A percentile compares a stretch with the other conserved stretches of the same genome.
Evolutionary conservation across 2,113 vertebrate species (phyloP).

Genomic region (Oryctolagus cuniculus): DNA sequence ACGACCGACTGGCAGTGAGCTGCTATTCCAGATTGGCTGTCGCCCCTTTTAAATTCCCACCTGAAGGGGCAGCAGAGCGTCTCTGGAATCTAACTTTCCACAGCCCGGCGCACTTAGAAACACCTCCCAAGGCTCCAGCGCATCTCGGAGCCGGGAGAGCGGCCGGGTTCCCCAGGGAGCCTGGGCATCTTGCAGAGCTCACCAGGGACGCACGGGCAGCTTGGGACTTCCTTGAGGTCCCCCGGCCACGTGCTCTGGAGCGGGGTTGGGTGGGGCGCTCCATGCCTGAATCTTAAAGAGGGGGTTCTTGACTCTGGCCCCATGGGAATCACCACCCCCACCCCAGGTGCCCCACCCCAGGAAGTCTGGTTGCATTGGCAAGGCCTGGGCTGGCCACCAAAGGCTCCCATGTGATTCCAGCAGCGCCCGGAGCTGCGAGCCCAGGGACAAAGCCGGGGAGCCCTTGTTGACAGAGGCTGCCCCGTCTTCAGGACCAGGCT

Average conservation of each 20-base stretch:
- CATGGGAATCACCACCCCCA: rapidly evolving
- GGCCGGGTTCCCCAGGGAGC: too few relatives aligned
- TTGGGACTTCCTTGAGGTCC: not conserved
- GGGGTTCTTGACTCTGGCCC: not conserved
- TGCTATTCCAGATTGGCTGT: not conserved
- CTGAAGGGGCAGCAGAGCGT: not conserved
- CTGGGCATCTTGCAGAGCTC: too few relatives aligned
- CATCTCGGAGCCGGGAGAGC: too few relatives aligned
- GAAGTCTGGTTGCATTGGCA: not conserved
- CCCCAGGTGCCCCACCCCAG: rapidly evolving
- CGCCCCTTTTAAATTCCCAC: not conserved
- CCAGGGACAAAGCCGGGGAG: not conserved
- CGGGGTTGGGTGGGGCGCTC: too few relatives aligned
- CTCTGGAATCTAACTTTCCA: not conserved
- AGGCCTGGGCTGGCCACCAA: not conserved
- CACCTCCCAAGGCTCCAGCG: too few relatives aligned
- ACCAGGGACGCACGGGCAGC: not conserved
- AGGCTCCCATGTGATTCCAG: not conserved
- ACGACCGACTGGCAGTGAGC: not conserved
- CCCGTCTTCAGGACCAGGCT: not conserved
- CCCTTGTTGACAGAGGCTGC: not conserved
- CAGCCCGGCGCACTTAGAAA: too few relatives aligned
- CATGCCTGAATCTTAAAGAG: not conserved
- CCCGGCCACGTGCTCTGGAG: not conserved
- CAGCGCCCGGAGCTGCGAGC: too few relatives aligned